Evolutionary conservation across 1,140 invertebrate species (phyloP), one percentile per base, ranked within the genome.

Genomic region (Anoplophora glabripennis): DNA sequence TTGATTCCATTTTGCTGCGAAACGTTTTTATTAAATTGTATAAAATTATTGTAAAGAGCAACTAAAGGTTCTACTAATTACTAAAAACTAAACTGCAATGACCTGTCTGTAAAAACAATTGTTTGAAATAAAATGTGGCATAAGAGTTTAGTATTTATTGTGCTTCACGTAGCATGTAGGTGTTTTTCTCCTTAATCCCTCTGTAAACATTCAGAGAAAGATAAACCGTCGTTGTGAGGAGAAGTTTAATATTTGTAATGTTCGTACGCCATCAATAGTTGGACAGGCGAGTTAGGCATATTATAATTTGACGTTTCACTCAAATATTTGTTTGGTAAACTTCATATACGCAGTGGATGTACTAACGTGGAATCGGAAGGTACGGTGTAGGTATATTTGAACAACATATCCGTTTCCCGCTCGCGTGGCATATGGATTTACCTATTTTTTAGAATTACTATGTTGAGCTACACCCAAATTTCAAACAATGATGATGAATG

Each of bases 381-480:
- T 67, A 65, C 54, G 60, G 62, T 45, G 38, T 21, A 53, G 49
- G 52, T 38, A 51, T 69, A 53, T 70, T 70, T 70, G 66, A 64
- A 68, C 58, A 70, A 58, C 41, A 60, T 66, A 62, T 70, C 68
- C 68, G 63, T 61, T 68, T 68, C 61, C 65, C 59, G 59, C 55
- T 44, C 61, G 64, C 59, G 61, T 63, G 49, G 40, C 52, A 33
- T 33, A 34, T 55, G 37, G 46, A 61, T 61, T 61, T 56, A 61
- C 53, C 59, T 36, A 49, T 53, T 53, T 53, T 53, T 53, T 53
- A 53, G 36, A 53, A 38, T 7, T 38, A 41, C 40, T 17, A 53
- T 38, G 49, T 53, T 53, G 36, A 55, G 45, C 53, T 54, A 36
- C 53, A 55, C 53, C 53, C 44, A 55, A 55, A 55, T 34, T 55